phyloP scores from a whole-genome alignment of 2,888 invertebrate genomes.

The Caenorhabditis imperialis region DNA sequence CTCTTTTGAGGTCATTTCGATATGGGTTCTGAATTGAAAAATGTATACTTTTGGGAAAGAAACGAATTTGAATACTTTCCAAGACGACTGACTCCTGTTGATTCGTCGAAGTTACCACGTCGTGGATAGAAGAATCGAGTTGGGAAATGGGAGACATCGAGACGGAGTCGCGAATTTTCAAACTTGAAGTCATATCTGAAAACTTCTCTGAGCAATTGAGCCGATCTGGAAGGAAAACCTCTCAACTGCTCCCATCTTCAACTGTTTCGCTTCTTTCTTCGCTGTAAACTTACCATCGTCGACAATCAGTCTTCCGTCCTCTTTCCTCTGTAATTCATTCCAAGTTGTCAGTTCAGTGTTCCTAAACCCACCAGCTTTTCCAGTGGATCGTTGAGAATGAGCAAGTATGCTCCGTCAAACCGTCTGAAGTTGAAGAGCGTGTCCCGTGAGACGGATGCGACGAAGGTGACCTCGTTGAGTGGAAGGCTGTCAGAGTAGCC shows the following conservation, averaged over 20 bases:
- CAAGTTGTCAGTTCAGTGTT: neutral
- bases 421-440: conserved; percentile 29
- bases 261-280: conserved; percentile 22
- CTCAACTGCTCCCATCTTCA: conserved; percentile 40
- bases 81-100: neutral
- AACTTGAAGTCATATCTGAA: conserved; percentile 53
- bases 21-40: conserved; percentile 17
- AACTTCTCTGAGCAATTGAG: neutral
- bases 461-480: conserved; percentile 29
- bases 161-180: conserved; percentile 27
- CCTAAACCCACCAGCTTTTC: conserved; percentile 34
- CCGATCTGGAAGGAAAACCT: conserved; percentile 1
- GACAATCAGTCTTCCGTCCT: conserved; percentile 39
- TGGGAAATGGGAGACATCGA: conserved; percentile 13
- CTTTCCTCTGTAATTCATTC: conserved; percentile 20
- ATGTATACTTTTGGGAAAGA: neutral
- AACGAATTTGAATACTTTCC: conserved; percentile 13
- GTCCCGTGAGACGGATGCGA: conserved; percentile 35
- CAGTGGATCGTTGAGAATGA: conserved; percentile 25
- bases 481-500: conserved; percentile 27
- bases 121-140: conserved; percentile 29
- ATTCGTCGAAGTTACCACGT: conserved; percentile 6
- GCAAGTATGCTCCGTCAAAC: conserved; percentile 40
- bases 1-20: conserved; percentile 42
- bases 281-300: conserved; percentile 39